A percentile compares a stretch with the other conserved stretches of the same genome.
These are phyloP conservation scores for Scaptomyza polygonia DNA, from an alignment of 2,888 invertebrate genomes.

Conservation along the genomic window DNA sequence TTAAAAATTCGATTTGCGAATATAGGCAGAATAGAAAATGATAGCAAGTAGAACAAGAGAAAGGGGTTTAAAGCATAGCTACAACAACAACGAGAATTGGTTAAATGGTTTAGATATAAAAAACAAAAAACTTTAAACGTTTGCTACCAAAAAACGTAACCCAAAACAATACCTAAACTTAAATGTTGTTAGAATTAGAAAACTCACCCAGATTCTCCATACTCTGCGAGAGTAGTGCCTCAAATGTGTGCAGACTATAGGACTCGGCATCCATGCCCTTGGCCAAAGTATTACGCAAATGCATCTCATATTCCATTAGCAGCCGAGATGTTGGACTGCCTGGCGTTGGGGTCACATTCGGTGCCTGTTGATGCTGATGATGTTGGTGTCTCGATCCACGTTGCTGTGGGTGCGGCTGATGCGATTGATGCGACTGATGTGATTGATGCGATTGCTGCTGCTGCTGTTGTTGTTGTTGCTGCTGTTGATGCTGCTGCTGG, in stretches of 20 bases:
- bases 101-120: slow-evolving; percentile 2
- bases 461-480: slow-evolving; percentile 83
- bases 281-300: slow-evolving; percentile 94
- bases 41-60: slow-evolving; percentile 19
- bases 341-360: slow-evolving; percentile 90
- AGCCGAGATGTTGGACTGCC: slow-evolving; percentile 93
- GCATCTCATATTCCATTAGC: slow-evolving; percentile 96
- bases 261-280: slow-evolving; percentile 98
- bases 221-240: slow-evolving; percentile 95
- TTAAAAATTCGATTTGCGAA: slow-evolving; percentile 74
- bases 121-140: slow-evolving; percentile 40
- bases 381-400: slow-evolving; percentile 86
- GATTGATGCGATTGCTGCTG: slow-evolving; percentile 36
- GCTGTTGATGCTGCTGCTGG: slow-evolving; percentile 85
- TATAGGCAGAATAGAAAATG: slow-evolving; percentile 33
- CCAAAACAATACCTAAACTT: slow-evolving; percentile 33
- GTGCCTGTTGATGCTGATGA: slow-evolving; percentile 87
- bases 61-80: slow-evolving; percentile 34
- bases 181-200: not conserved
- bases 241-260: slow-evolving; percentile 96
- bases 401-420: slow-evolving; percentile 72
- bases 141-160: slow-evolving; percentile 34
- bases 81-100: slow-evolving; percentile 58
- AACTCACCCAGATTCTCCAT: slow-evolving; percentile 95
- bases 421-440: slow-evolving; percentile 82